A percentile compares a stretch with the other conserved stretches of the same genome.
phyloP scores from a whole-genome alignment of 2,888 invertebrate species.

The Scelioninae gen. 2 region DNA sequence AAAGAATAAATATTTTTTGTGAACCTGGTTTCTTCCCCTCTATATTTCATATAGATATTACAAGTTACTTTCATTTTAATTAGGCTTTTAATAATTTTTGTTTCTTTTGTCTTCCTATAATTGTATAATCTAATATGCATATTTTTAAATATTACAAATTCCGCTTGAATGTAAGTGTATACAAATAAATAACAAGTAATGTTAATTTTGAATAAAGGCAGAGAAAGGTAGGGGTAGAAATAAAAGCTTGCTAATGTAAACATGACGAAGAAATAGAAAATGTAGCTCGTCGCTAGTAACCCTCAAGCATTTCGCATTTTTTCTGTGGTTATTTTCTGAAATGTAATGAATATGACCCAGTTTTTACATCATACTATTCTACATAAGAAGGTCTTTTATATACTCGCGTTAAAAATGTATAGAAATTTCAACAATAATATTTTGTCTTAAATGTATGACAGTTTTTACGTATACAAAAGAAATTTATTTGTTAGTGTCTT shows the following conservation, averaged over 20 bases:
- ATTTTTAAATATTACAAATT: no score
- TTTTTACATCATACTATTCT: slow-evolving; percentile 63
- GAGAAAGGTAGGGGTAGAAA: slow-evolving; percentile 11
- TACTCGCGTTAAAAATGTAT: slow-evolving; percentile 8
- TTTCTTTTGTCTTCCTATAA: no score
- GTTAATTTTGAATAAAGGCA: slow-evolving; percentile 27
- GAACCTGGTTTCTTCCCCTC: no score
- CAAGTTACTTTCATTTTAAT: no score
- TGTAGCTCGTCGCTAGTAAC: slow-evolving; percentile 47
- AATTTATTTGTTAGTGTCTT: neutral
- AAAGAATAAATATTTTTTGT: slow-evolving; percentile 8
- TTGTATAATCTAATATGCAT: no score
- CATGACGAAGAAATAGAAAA: slow-evolving; percentile 50
- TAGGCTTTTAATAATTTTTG: no score
- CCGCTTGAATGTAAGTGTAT: no score
- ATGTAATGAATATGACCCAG: slow-evolving; percentile 71
- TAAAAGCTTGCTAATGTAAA: slow-evolving; percentile 53
- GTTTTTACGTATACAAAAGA: neutral
- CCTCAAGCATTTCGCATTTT: slow-evolving; percentile 53
- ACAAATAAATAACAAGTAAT: slow-evolving; percentile 29
- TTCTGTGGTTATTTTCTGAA: slow-evolving; percentile 53
- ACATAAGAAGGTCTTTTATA: slow-evolving; percentile 66
- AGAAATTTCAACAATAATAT: slow-evolving; percentile 1
- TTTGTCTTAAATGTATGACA: neutral
- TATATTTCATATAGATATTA: no score